Percentiles rank a stretch among this genome's conserved stretches.
Evolutionary conservation across 2,888 invertebrate genomes (phyloP).

Genomic region (Cepaea hortensis): DNA sequence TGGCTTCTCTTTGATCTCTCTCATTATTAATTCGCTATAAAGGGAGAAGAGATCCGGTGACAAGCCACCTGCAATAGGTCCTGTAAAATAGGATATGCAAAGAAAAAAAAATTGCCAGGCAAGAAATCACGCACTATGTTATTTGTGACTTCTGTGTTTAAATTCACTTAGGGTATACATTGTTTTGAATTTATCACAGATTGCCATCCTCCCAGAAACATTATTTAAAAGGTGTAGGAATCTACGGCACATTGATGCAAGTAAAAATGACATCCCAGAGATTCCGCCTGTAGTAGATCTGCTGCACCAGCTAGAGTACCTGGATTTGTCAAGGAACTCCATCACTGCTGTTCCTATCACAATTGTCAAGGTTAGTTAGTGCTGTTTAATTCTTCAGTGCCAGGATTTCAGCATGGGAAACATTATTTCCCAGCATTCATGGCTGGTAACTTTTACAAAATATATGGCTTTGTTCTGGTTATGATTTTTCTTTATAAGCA

Average conservation of each 20-base stretch:
- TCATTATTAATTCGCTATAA: too few species aligned
- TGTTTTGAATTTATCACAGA: conserved; percentile 28
- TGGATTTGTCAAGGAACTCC: conserved; percentile 67
- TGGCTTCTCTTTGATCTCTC: too few species aligned
- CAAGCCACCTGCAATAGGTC: too few species aligned
- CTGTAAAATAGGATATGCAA: too few species aligned
- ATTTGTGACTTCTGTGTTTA: too few species aligned
- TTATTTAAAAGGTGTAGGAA: conserved; percentile 62
- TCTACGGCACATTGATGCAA: conserved; percentile 66
- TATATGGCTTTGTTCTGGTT: too few species aligned
- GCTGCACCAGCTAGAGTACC: conserved; percentile 33
- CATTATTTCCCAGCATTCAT: neutral
- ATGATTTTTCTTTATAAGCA: too few species aligned
- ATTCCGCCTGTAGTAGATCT: conserved; percentile 31
- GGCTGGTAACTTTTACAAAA: neutral
- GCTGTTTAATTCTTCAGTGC: neutral
- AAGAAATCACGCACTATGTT: too few species aligned
- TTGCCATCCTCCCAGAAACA: conserved; percentile 64
- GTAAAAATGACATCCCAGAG: conserved; percentile 60
- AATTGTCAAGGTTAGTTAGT: conserved; percentile 58
- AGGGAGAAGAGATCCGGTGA: too few species aligned
- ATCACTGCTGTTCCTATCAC: conserved; percentile 70
- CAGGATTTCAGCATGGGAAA: neutral
- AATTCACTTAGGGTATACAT: too few species aligned
- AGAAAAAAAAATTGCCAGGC: too few species aligned